Conservation (phyloP, 2,888 invertebrate species). For the Chloromyia formosa region DNA sequence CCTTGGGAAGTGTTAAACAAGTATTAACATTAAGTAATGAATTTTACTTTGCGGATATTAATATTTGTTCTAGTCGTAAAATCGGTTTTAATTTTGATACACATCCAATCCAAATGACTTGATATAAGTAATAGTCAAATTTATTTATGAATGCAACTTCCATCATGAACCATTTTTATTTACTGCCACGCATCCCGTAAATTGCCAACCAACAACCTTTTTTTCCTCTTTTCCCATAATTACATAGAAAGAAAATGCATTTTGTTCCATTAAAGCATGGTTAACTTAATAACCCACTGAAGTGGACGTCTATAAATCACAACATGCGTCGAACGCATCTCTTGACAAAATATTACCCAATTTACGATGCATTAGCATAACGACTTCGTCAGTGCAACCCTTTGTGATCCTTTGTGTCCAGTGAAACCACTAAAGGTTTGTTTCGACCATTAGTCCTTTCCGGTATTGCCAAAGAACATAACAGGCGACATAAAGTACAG, state of each 20-base stretch:
- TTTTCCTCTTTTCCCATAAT: neutral
- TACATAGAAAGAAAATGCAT: neutral
- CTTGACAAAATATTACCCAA: constrained; percentile 36
- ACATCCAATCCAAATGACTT: too few species aligned
- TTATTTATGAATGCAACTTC: too few species aligned
- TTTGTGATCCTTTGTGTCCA: constrained; percentile 9
- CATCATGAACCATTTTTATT: too few species aligned
- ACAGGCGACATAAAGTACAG: constrained; percentile 13
- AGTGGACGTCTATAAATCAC: constrained; percentile 26
- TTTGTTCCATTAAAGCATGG: constrained; percentile 9
- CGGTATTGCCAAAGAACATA: constrained; percentile 21
- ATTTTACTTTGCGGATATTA: too few species aligned
- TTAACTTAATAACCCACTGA: constrained; percentile 31
- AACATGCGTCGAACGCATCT: constrained; percentile 27
- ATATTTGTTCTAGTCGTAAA: too few species aligned
- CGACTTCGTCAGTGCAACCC: constrained; percentile 31
- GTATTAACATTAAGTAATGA: too few species aligned
- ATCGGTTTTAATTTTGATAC: too few species aligned
- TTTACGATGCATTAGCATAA: constrained; percentile 41
- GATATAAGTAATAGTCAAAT: too few species aligned
- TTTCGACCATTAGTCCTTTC: neutral
- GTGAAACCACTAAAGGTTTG: constrained; percentile 10
- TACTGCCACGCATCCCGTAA: too few species aligned
- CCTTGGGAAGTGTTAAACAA: too few species aligned
- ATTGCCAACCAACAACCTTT: too few species aligned